phyloP scores from a whole-genome alignment of 2,888 invertebrate genomes.

The Cerastis leucographa region DNA sequence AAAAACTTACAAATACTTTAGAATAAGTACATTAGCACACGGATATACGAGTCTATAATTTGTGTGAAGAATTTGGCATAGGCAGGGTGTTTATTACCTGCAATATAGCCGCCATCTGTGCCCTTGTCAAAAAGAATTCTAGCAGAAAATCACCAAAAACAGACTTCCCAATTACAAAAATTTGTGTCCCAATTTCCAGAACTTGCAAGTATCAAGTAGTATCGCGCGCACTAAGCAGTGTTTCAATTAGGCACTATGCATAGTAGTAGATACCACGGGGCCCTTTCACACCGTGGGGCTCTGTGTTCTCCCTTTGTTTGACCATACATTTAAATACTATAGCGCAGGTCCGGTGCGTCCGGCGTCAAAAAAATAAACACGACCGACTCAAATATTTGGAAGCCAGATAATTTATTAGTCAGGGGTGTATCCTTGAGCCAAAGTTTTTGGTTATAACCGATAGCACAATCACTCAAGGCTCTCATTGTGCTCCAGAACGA shows the following conservation, averaged over 20 bases:
- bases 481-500: slow-evolving; percentile 23
- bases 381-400: slow-evolving; percentile 82
- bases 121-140: not conserved
- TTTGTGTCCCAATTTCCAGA: not conserved
- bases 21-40: no score
- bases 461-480: slow-evolving; percentile 42
- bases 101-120: not conserved
- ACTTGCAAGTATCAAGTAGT: slow-evolving; percentile 77
- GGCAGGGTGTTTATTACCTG: not conserved
- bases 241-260: slow-evolving; percentile 87
- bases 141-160: not conserved
- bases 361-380: slow-evolving; percentile 78
- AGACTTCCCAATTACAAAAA: not conserved
- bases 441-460: slow-evolving; percentile 46
- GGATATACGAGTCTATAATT: not conserved
- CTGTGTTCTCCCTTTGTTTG: slow-evolving; percentile 87
- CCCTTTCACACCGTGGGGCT: slow-evolving; percentile 83
- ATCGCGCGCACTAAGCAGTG: slow-evolving; percentile 65
- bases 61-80: not conserved
- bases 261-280: slow-evolving; percentile 79
- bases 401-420: slow-evolving; percentile 82
- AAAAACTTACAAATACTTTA: not conserved
- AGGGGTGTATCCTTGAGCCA: slow-evolving; percentile 51
- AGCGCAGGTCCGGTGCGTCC: slow-evolving; percentile 80
- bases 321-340: slow-evolving; percentile 88